Base-by-base conservation (phyloP, 2,113 vertebrate species). In the Dicrurus megarhynchus region DNA sequence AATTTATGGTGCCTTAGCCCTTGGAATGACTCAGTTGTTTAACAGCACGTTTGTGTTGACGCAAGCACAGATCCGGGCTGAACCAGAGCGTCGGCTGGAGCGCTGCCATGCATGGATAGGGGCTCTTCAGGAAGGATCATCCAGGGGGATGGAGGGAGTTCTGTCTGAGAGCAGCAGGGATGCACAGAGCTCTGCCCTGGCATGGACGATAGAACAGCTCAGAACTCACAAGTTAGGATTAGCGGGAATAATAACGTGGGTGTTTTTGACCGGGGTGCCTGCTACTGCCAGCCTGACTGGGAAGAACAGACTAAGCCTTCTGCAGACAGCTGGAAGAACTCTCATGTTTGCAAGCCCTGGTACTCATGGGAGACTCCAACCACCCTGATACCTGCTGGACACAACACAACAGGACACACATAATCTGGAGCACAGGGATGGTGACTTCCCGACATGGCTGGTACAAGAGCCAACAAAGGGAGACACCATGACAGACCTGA, bases 1-100 rank as follows among this genome's bases (percentile, higher is more conserved):
- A 90, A 91, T 78, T 96, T 92, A 87, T 78, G 56, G 44, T 64
- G 68, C 12, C 52, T 78, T 93, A 71, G 81, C 52, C 75, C 53
- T 75, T 39, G 52, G 86, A 95, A 92, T 39, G 64, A 57, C 73
- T 92, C 60, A 10, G 35, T 67, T 90, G 68, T 88, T 95, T 87
- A 95, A 94, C 26, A 59, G 41, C 17, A 11, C 52, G 60, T 70
- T 90, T 84, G 50, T 83, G 37, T 41, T 85, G 53, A 42, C 11
- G 13, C 32, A 80, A 47, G 39, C 5, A 1, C 4, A 41, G 63
- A 46, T 57, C 55, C 90, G 53, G 44, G 32, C 47, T 83, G 57
- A 85, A 70, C 20, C 17, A 57, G 42, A 65, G 64, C 6, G 1
- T 17, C 16, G 3, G 4, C 39, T 77, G 76, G 50, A 70, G 20